Evolutionary conservation across 2,113 vertebrate species (phyloP).

Genomic region (Microcebus murinus): DNA sequence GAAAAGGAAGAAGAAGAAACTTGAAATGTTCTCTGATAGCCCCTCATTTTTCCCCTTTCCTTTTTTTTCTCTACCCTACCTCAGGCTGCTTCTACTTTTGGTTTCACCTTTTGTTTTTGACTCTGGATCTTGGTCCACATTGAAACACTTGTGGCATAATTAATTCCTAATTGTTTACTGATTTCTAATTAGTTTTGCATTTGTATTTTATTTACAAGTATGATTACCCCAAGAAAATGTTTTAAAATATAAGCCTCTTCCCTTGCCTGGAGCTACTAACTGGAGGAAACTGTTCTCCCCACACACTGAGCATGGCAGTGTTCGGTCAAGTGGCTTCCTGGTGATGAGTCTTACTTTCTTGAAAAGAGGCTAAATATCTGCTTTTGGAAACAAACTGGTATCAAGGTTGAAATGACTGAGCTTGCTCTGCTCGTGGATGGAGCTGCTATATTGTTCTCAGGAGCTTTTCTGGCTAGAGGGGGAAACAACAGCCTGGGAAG

Average conservation of each 20-base stretch:
- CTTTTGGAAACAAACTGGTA: conserved; percentile 8
- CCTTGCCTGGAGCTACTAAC: neutral
- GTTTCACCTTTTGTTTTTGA: neutral
- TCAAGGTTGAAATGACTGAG: neutral
- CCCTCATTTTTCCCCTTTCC: neutral
- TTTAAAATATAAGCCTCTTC: neutral
- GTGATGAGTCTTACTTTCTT: neutral
- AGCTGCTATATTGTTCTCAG: neutral
- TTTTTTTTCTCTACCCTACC: neutral
- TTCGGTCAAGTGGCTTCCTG: neutral
- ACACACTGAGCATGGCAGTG: neutral
- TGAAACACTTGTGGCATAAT: neutral
- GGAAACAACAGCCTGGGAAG: neutral
- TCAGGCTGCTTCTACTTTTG: neutral
- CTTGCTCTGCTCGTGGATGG: neutral
- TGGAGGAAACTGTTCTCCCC: neutral
- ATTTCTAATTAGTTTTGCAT: neutral
- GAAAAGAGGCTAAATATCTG: neutral
- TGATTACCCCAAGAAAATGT: neutral
- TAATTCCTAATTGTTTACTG: neutral
- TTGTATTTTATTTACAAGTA: conserved; percentile 34
- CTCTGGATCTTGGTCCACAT: neutral
- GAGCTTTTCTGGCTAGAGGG: neutral
- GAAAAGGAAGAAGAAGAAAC: neutral
- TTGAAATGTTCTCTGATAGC: neutral